Evolutionary conservation across 2,113 vertebrate species (phyloP).

Genomic region (Xiphophorus couchianus): DNA sequence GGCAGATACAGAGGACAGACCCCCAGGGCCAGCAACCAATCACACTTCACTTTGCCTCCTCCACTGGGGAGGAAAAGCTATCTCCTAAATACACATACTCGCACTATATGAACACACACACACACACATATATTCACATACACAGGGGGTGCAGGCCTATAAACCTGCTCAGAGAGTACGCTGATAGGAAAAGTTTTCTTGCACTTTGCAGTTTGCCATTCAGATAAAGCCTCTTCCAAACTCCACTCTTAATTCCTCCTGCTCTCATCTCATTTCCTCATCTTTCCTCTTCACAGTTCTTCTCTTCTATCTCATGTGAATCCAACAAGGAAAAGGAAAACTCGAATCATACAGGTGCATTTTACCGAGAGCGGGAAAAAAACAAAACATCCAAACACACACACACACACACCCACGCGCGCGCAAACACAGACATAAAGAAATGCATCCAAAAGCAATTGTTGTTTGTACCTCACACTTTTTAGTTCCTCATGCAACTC

Average conservation of each 20-base stretch:
- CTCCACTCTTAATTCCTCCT: conserved; percentile 66
- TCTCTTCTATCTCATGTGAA: conserved; percentile 45
- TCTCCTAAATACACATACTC: conserved; percentile 59
- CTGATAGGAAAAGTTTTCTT: conserved; percentile 78
- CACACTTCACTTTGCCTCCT: conserved; percentile 65
- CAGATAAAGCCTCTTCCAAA: conserved; percentile 68
- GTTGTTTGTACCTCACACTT: conserved; percentile 48
- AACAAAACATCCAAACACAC: conserved; percentile 11
- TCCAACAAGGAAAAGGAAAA: conserved; percentile 54
- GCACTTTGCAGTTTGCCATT: conserved; percentile 65
- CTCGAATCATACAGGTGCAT: conserved; percentile 63
- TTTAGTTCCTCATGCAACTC: conserved; percentile 30
- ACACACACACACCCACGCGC: conserved; percentile 11
- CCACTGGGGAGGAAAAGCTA: conserved; percentile 70
- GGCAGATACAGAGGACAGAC: conserved; percentile 65
- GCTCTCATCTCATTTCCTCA: conserved; percentile 67
- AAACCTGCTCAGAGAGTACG: conserved; percentile 46
- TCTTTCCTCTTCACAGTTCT: conserved; percentile 40
- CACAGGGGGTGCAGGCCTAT: conserved; percentile 31
- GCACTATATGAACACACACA: conserved; percentile 41
- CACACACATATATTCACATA: conserved; percentile 1
- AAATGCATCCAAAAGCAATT: conserved; percentile 34
- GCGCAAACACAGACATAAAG: conserved; percentile 18
- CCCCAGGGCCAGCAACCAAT: conserved; percentile 74
- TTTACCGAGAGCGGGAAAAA: conserved; percentile 54